A percentile compares a stretch with the other conserved stretches of the same genome.
phyloP scores from a whole-genome alignment of 2,113 vertebrate genomes.

The Xiphophorus hellerii region DNA sequence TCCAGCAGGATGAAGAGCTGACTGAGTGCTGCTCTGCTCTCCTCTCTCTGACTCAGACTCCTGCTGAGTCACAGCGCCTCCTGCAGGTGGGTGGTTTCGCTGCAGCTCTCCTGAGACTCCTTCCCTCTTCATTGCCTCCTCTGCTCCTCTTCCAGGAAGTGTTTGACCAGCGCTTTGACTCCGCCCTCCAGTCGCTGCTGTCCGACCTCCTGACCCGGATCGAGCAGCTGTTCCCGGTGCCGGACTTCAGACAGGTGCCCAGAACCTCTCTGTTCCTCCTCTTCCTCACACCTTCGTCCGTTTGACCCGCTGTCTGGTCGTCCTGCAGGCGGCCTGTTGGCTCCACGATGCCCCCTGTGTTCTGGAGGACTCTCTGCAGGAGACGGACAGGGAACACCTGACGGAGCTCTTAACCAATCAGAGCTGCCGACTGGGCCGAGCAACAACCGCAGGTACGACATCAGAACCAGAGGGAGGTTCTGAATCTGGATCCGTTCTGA shows the following conservation, averaged over 20 bases:
- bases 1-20: constrained; percentile 6
- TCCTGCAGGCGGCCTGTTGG: constrained; percentile 56
- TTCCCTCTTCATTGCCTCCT: neutral
- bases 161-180: constrained; percentile 64
- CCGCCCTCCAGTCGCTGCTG: constrained; percentile 56
- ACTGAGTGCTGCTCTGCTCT: constrained; percentile 13
- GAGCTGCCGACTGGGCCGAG: constrained; percentile 28
- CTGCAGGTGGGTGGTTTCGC: constrained; percentile 72
- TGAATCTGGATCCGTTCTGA: neutral
- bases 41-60: neutral
- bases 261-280: neutral
- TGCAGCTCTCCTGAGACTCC: neutral
- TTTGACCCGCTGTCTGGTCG: neutral
- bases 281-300: neutral
- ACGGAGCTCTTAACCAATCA: constrained; percentile 64
- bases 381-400: constrained; percentile 29
- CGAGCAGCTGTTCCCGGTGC: constrained; percentile 67
- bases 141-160: constrained; percentile 52
- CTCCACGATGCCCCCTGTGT: constrained; percentile 43
- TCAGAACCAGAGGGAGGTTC: neutral
- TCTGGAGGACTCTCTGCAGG: constrained; percentile 55
- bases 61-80: constrained; percentile 40
- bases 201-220: constrained; percentile 67
- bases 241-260: constrained; percentile 68
- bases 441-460: constrained; percentile 28